Percentiles rank a stretch among this genome's conserved stretches.
Conservation (phyloP, 1,140 invertebrate genomes). For the Hypsibius dujardini region DNA sequence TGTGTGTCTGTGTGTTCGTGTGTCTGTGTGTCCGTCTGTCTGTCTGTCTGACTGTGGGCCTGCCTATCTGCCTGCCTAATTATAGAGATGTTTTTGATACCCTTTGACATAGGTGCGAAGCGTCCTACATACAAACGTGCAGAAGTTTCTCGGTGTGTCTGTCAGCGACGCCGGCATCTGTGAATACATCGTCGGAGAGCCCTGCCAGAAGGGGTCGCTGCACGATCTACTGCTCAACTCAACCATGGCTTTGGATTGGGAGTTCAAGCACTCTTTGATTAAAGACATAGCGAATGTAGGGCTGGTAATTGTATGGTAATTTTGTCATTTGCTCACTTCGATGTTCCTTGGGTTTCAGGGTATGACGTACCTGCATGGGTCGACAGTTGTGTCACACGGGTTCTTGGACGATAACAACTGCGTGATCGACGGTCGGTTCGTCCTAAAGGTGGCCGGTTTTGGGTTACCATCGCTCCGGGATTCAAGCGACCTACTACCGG, state of each 20-base stretch:
- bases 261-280: conserved; percentile 1
- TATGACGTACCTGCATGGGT: conserved; percentile 77
- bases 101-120: neutral
- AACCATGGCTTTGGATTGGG: neutral
- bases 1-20: too few species aligned
- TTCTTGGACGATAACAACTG: conserved; percentile 91
- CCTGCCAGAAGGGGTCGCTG: neutral
- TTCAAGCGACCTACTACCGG: conserved; percentile 32
- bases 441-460: conserved; percentile 91
- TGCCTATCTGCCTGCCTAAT: neutral
- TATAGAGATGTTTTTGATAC: neutral
- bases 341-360: conserved; percentile 34
- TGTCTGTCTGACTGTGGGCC: neutral
- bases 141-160: neutral
- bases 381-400: conserved; percentile 75
- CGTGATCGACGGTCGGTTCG: conserved; percentile 88
- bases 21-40: neutral
- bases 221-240: neutral
- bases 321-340: too few species aligned
- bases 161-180: neutral
- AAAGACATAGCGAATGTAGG: conserved; percentile 33
- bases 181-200: conserved; percentile 4
- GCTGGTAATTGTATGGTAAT: too few species aligned
- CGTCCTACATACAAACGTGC: neutral
- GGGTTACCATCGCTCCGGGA: conserved; percentile 47